These are phyloP conservation scores for Rhinogobius similis DNA, from an alignment of 2,113 vertebrate genomes.

Conservation along the genomic window DNA sequence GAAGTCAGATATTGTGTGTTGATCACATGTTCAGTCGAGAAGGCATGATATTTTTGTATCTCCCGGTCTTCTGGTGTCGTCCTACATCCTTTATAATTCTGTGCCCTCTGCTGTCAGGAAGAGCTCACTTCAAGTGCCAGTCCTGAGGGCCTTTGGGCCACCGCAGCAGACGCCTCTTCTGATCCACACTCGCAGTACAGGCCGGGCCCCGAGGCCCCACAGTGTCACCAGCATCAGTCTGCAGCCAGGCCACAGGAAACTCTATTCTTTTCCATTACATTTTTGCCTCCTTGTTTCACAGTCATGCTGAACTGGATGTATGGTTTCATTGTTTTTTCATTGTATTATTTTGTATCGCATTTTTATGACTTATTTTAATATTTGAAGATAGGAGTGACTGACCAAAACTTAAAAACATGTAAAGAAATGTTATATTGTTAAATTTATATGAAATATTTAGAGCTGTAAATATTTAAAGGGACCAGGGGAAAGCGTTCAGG, in stretches of 20 bases:
- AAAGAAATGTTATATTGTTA: slow-evolving; percentile 10
- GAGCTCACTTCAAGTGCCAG: slow-evolving; percentile 34
- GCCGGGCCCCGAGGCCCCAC: not conserved
- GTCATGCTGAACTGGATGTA: slow-evolving; percentile 60
- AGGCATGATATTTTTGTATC: too few relatives aligned
- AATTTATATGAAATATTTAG: slow-evolving; percentile 11
- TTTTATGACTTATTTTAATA: slow-evolving; percentile 57
- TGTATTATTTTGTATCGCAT: slow-evolving; percentile 53
- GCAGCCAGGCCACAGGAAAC: slow-evolving; percentile 39
- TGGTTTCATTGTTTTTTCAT: slow-evolving; percentile 40
- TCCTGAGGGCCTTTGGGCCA: slow-evolving; percentile 5
- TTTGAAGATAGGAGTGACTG: slow-evolving; percentile 3
- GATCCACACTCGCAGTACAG: slow-evolving; percentile 8
- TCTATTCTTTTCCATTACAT: slow-evolving; percentile 35
- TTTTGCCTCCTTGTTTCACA: slow-evolving; percentile 66
- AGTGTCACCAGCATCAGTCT: slow-evolving; percentile 58
- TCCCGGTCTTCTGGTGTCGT: not conserved
- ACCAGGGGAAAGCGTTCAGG: slow-evolving; percentile 43
- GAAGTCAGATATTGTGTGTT: too few relatives aligned
- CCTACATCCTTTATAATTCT: slow-evolving; percentile 9
- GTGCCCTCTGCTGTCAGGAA: slow-evolving; percentile 53
- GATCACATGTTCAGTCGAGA: too few relatives aligned
- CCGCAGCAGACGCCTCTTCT: slow-evolving; percentile 15
- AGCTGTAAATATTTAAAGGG: slow-evolving; percentile 45
- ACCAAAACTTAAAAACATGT: slow-evolving; percentile 22